Evolutionary conservation across 1,140 invertebrate species (phyloP), one percentile per base, ranked within the genome.

Genomic region (Ceratosolen solmsi): DNA sequence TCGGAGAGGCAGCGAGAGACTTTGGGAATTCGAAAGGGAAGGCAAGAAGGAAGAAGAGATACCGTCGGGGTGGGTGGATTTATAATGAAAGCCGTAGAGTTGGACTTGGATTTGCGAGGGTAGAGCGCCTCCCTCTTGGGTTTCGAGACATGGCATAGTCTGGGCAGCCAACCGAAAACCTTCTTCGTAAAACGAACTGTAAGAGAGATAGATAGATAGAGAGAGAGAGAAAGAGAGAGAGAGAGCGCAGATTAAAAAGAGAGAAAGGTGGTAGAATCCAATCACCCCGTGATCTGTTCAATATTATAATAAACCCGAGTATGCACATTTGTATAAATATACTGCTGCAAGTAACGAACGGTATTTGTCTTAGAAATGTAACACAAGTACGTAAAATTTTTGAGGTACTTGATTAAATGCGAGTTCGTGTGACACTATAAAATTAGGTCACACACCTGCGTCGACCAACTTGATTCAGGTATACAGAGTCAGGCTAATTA

Each of bases 31-130:
- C 72, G 78, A 46, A 78, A 70, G 78, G 54, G 75, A 68, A 56
- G 73, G 58, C 25, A n/a, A 17, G 60, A 46, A 58, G 49, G 33
- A 51, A 27, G 51, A 54, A 63, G 71, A 79, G 46, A 68, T 51
- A 63, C n/a, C 56, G 70, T 20, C 38, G 36, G 76, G 41, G 68
- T 73, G 75, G 49, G 36, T 89, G 89, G 89, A 91, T 92, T 92
- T 92, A 91, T 91, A 92, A 91, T 91, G 90, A 91, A 91, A 91
- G 86, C 87, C 86, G 87, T 88, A 85, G 88, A 91, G 88, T 91
- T 88, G 86, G 89, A 89, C 85, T 89, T 84, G 87, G 86, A 90
- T 92, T 91, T 91, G 90, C 84, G 88, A 91, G 89, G 89, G 88
- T 88, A 87, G 78, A 4, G 83, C 73, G 82, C 36, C 38, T 82